Percentiles rank a stretch among this genome's conserved stretches.
phyloP scores from a whole-genome alignment of 2,797 vertebrate genomes.

The Psittacula derbiana region DNA sequence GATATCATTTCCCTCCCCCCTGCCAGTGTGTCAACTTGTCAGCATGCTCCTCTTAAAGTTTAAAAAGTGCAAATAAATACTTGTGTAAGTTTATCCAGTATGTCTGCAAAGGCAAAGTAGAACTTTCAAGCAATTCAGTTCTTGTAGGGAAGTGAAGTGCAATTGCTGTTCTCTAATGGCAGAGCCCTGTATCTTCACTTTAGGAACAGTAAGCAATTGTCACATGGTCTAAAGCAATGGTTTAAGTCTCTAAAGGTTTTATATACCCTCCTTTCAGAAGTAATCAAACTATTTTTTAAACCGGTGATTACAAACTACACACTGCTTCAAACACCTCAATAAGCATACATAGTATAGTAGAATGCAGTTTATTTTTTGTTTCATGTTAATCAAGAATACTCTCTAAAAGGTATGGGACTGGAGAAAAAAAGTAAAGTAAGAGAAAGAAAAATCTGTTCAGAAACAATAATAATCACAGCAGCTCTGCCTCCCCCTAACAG shows the following conservation, averaged over 20 bases:
- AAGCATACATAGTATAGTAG: not conserved
- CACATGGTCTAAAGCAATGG: not conserved
- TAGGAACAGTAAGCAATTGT: accelerated
- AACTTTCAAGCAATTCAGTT: not conserved
- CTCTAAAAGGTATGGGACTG: not conserved
- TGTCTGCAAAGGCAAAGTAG: not conserved
- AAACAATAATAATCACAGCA: not conserved
- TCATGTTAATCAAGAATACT: not conserved
- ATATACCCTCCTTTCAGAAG: not conserved
- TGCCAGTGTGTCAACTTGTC: not conserved
- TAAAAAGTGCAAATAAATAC: not conserved
- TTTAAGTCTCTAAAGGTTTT: not conserved
- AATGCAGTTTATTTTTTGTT: not conserved
- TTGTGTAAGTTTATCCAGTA: not conserved
- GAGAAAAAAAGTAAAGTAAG: not conserved
- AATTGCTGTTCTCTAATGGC: not conserved
- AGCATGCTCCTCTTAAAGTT: not conserved
- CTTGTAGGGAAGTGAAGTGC: not conserved
- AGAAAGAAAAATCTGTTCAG: not conserved
- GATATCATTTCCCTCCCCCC: accelerated
- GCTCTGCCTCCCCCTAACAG: not conserved
- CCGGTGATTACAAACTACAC: not conserved
- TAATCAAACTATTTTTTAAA: not conserved
- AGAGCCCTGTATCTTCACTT: not conserved
- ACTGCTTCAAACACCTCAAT: not conserved